Evolutionary conservation across 2,888 invertebrate genomes (phyloP).

Genomic region (Synanthedon formicaeformis): DNA sequence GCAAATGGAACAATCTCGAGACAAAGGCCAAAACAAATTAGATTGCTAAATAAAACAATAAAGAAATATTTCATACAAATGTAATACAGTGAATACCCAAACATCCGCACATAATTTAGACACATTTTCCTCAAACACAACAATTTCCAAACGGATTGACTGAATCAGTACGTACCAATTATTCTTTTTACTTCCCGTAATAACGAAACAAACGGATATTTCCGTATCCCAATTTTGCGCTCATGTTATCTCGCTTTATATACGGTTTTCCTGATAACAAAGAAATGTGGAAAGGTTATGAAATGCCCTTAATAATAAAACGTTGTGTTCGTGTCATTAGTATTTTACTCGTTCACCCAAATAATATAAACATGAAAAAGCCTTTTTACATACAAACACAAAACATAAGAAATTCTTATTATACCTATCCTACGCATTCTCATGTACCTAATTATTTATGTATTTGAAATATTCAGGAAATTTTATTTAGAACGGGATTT

Average conservation of each 20-base stretch:
- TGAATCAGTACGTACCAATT: conserved; percentile 11
- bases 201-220: conserved; percentile 1
- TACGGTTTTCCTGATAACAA: background rate
- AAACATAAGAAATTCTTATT: too few relatives aligned
- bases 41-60: too few relatives aligned
- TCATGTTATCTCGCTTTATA: background rate
- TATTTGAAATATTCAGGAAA: too few relatives aligned
- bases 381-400: too few relatives aligned
- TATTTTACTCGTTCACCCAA: background rate
- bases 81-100: too few relatives aligned
- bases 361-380: background rate
- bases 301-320: background rate
- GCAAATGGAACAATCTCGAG: too few relatives aligned
- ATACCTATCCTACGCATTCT: too few relatives aligned
- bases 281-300: background rate
- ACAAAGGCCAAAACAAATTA: too few relatives aligned
- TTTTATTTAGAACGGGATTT: too few relatives aligned
- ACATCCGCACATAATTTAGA: too few relatives aligned
- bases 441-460: too few relatives aligned
- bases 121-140: conserved; percentile 40
- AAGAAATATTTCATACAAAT: too few relatives aligned
- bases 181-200: conserved; percentile 10
- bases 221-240: conserved; percentile 10
- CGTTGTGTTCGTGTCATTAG: background rate
- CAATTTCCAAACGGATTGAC: conserved; percentile 33